These are phyloP conservation scores for Melieria crassipennis DNA, from an alignment of 2,888 invertebrate genomes.

Conservation along the genomic window DNA sequence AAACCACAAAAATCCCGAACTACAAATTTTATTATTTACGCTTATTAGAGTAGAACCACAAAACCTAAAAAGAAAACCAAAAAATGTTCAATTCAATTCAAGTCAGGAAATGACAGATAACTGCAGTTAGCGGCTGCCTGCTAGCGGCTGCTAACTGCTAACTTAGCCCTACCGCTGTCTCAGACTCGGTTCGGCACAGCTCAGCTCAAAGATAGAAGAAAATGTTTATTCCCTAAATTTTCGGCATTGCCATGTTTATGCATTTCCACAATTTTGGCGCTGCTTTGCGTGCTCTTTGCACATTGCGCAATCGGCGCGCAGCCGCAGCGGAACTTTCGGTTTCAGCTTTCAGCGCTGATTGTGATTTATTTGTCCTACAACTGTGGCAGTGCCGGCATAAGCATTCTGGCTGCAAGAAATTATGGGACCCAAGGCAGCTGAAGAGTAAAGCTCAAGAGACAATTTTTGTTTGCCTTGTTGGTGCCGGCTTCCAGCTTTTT, in stretches of 20 bases:
- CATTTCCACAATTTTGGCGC: background rate
- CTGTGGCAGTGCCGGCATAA: too few species aligned
- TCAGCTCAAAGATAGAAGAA: too few species aligned
- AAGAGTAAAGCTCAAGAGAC: too few species aligned
- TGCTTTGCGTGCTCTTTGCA: background rate
- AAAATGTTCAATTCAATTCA: background rate
- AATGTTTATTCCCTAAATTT: conserved; percentile 1
- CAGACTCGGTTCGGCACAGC: too few species aligned
- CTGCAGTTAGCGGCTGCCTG: background rate
- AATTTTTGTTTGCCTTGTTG: too few species aligned
- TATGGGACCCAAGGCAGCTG: too few species aligned
- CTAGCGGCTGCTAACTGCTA: background rate
- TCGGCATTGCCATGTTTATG: background rate
- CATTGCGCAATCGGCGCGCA: background rate
- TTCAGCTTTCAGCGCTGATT: background rate
- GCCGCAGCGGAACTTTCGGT: background rate
- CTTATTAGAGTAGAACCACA: background rate
- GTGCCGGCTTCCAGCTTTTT: too few species aligned
- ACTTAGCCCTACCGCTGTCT: background rate
- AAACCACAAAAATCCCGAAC: too few species aligned
- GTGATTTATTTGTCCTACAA: background rate
- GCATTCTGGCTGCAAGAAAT: too few species aligned
- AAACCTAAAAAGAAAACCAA: background rate
- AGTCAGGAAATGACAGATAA: background rate
- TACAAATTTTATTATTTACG: background rate